Conservation (phyloP, 1,140 invertebrate species). For the Lordiphosa mommai region DNA sequence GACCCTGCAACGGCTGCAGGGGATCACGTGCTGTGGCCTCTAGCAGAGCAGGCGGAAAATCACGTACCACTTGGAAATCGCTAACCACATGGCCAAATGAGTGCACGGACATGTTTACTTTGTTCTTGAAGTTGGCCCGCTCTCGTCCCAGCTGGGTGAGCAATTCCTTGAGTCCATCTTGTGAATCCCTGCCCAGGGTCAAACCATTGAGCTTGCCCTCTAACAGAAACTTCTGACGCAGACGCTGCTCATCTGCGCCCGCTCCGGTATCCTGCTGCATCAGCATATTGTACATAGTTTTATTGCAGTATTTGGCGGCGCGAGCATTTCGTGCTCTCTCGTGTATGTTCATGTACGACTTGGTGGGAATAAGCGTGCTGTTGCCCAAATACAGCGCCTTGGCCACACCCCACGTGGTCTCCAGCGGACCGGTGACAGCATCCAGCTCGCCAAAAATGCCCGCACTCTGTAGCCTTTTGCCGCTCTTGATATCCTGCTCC, state of each 20-base stretch:
- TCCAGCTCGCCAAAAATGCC: conserved; percentile 90
- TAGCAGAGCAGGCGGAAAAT: conserved; percentile 87
- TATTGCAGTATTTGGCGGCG: conserved; percentile 84
- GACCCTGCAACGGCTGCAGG: conserved; percentile 84
- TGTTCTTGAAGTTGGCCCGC: conserved; percentile 83
- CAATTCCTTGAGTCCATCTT: conserved; percentile 80
- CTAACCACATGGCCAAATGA: conserved; percentile 85
- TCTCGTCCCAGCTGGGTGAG: conserved; percentile 81
- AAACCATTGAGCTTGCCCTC: conserved; percentile 92
- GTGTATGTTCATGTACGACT: conserved; percentile 87
- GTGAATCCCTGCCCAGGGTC: conserved; percentile 80
- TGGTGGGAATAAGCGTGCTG: conserved; percentile 88
- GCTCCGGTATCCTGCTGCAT: conserved; percentile 78
- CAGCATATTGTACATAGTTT: conserved; percentile 85
- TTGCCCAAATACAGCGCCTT: conserved; percentile 91
- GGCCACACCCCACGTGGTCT: conserved; percentile 91
- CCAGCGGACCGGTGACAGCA: conserved; percentile 85
- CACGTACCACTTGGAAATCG: conserved; percentile 84
- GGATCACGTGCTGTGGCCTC: conserved; percentile 84
- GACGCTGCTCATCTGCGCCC: conserved; percentile 82
- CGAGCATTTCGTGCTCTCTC: conserved; percentile 85
- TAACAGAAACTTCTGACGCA: conserved; percentile 88
- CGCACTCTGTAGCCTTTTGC: conserved; percentile 81
- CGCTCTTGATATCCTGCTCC: conserved; percentile 54
- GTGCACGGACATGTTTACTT: conserved; percentile 83